A percentile compares a stretch with the other conserved stretches of the same genome.
These are phyloP conservation scores for Enteromius mattozi DNA, from an alignment of 2,797 vertebrate species.

Conservation along the genomic window DNA sequence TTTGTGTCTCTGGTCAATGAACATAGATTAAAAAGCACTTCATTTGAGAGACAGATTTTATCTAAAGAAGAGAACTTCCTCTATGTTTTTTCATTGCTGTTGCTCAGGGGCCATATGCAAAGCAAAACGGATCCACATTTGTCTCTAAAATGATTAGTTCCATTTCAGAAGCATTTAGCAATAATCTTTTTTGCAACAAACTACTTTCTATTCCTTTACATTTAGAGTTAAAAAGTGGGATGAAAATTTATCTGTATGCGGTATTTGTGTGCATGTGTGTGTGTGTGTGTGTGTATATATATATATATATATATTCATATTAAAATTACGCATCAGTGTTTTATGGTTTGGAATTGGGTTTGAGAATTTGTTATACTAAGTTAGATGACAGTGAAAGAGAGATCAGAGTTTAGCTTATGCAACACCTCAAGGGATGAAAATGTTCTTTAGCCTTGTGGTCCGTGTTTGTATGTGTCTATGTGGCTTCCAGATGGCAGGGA, in stretches of 20 bases:
- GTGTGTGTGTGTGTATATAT: not conserved
- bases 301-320: not conserved
- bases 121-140: constrained; percentile 1
- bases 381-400: constrained; percentile 13
- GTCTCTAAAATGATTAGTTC: not conserved
- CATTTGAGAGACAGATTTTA: constrained; percentile 7
- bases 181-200: not conserved
- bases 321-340: not conserved
- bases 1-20: not conserved
- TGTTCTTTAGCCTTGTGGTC: constrained; percentile 32
- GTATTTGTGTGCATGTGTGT: not conserved
- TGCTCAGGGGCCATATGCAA: constrained; percentile 22
- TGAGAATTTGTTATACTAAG: not conserved
- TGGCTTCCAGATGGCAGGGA: constrained; percentile 45
- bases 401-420: constrained; percentile 38
- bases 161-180: constrained; percentile 4
- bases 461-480: constrained; percentile 29
- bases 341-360: not conserved
- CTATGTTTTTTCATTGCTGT: constrained; percentile 2
- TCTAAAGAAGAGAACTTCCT: constrained; percentile 27
- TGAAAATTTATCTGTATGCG: not conserved
- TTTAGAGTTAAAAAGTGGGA: constrained; percentile 8
- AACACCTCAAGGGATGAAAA: constrained; percentile 22
- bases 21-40: constrained; percentile 2
- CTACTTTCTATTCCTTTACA: not conserved